Conservation (phyloP, 37 sponge, comb jelly and placozoan species). For the Axinella damicornis region DNA sequence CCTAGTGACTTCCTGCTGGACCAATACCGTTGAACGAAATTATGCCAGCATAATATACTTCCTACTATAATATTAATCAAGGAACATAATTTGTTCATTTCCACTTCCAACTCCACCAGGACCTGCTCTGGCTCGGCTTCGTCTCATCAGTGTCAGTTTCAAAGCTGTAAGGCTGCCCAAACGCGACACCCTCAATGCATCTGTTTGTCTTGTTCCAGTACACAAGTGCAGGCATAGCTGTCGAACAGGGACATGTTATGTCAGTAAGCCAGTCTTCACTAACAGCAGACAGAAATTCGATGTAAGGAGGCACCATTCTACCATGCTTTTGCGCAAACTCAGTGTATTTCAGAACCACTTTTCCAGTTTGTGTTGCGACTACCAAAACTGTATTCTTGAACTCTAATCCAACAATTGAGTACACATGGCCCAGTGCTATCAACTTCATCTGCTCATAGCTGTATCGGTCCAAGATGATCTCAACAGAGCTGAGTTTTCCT, state of each 20-base stretch:
- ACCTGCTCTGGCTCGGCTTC: too few relatives aligned
- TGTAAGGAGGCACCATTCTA: constrained; percentile 42
- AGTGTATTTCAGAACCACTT: constrained; percentile 8
- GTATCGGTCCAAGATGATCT: constrained; percentile 1
- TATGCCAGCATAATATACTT: too few relatives aligned
- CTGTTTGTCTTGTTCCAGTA: constrained; percentile 63
- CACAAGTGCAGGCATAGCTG: background rate
- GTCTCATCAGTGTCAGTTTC: too few relatives aligned
- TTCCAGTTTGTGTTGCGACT: constrained; percentile 41
- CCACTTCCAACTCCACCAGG: too few relatives aligned
- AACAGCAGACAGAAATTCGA: constrained; percentile 24
- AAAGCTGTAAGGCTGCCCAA: constrained; percentile 13
- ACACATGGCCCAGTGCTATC: constrained; percentile 51
- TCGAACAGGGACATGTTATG: constrained; percentile 7
- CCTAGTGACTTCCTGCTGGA: too few relatives aligned
- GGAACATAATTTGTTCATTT: too few relatives aligned
- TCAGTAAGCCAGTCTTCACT: constrained; percentile 43
- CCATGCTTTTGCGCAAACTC: constrained; percentile 40
- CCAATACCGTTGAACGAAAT: too few relatives aligned
- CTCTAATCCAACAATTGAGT: constrained; percentile 48
- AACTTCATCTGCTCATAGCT: constrained; percentile 39
- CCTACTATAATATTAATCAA: too few relatives aligned
- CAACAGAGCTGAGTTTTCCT: background rate
- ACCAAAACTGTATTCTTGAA: constrained; percentile 16
- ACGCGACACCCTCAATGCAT: constrained; percentile 22